Evolutionary conservation across 2,797 vertebrate genomes (phyloP).

Genomic region (Synaphobranchus kaupii): DNA sequence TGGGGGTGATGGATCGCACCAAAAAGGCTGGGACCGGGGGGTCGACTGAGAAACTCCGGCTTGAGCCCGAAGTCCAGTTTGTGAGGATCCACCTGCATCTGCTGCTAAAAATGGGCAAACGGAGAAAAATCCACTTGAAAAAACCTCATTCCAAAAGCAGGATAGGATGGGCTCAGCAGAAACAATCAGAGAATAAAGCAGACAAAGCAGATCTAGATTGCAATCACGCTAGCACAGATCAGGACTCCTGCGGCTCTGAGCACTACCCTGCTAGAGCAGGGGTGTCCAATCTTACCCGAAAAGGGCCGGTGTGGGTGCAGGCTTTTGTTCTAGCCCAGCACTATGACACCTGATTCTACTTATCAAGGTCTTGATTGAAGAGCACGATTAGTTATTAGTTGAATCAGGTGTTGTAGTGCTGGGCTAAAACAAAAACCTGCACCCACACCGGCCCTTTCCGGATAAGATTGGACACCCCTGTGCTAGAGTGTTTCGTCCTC

Average conservation of each 20-base stretch:
- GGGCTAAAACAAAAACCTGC: no score
- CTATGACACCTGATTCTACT: no score
- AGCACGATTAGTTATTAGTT: no score
- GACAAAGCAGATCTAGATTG: not conserved
- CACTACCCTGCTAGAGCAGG: no score
- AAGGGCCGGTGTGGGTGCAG: no score
- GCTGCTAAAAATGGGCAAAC: slow-evolving; percentile 83
- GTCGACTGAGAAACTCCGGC: slow-evolving; percentile 93
- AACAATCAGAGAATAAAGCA: not conserved
- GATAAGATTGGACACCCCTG: no score
- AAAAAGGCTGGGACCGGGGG: slow-evolving; percentile 90
- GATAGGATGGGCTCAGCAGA: not conserved
- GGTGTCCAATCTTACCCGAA: no score
- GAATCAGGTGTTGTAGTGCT: no score
- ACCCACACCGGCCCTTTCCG: no score
- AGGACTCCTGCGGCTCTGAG: not conserved
- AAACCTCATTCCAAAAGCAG: not conserved
- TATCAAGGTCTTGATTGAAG: no score
- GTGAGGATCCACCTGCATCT: slow-evolving; percentile 98
- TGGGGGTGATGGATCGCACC: slow-evolving; percentile 93
- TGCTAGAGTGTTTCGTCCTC: not conserved
- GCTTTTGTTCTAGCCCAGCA: no score
- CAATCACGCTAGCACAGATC: not conserved
- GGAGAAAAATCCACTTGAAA: slow-evolving; percentile 41
- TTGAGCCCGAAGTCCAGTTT: slow-evolving; percentile 98